These are phyloP conservation scores for Petrosia ficiformis DNA, from an alignment of 37 sponge, comb jelly and placozoan genomes.

Conservation along the genomic window DNA sequence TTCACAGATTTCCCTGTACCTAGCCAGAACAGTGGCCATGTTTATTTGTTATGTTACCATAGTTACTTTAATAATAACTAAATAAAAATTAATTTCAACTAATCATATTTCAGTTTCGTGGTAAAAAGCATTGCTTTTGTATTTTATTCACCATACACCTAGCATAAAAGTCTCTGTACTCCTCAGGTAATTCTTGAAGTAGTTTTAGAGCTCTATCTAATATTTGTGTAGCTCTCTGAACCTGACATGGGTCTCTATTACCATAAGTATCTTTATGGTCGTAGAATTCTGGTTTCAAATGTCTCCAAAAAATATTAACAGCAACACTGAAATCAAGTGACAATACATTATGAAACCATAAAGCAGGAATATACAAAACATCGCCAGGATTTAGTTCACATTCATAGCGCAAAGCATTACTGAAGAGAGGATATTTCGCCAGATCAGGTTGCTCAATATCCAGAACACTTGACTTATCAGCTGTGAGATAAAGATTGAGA, in stretches of 20 bases:
- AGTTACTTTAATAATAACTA: background rate
- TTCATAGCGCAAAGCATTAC: slow-evolving; percentile 37
- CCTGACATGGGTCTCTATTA: slow-evolving; percentile 81
- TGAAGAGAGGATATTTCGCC: slow-evolving; percentile 65
- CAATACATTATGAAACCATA: slow-evolving; percentile 93
- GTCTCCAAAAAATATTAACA: slow-evolving; percentile 89
- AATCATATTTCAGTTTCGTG: background rate
- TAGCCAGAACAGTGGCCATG: background rate
- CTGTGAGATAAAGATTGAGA: slow-evolving; percentile 67
- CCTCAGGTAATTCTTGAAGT: slow-evolving; percentile 75
- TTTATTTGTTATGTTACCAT: background rate
- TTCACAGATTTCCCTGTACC: background rate
- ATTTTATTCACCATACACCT: slow-evolving; percentile 44
- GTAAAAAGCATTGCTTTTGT: slow-evolving; percentile 22
- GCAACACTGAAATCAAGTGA: slow-evolving; percentile 82
- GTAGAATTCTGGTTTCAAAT: slow-evolving; percentile 63
- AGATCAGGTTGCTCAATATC: slow-evolving; percentile 82
- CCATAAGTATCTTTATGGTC: slow-evolving; percentile 84
- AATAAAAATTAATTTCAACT: background rate
- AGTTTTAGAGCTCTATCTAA: slow-evolving; percentile 67
- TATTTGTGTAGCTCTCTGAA: slow-evolving; percentile 72
- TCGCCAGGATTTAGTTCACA: slow-evolving; percentile 76
- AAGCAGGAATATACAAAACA: slow-evolving; percentile 90
- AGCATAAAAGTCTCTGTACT: slow-evolving; percentile 81
- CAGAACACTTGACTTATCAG: slow-evolving; percentile 84